Conservation (phyloP, 2,113 vertebrate species). For the Plotosus lineatus region DNA sequence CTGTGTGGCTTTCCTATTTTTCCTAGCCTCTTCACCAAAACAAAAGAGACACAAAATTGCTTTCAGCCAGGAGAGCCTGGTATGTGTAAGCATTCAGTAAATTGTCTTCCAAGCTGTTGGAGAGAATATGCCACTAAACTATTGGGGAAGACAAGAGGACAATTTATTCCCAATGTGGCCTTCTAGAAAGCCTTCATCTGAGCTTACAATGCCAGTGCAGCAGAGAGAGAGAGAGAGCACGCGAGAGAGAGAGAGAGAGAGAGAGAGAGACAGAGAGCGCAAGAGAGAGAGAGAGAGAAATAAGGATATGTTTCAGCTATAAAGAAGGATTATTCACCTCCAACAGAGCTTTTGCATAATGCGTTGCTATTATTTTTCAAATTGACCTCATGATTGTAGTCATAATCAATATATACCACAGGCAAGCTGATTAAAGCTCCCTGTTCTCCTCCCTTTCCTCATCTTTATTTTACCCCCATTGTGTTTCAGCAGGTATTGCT, state of each 20-base stretch:
- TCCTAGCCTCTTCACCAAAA: conserved; percentile 42
- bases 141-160: conserved; percentile 47
- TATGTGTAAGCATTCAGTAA: conserved; percentile 53
- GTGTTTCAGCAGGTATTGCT: conserved; percentile 55
- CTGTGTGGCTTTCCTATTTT: conserved; percentile 33
- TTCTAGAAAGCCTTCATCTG: conserved; percentile 46
- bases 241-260: conserved; percentile 15
- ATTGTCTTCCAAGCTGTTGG: conserved; percentile 47
- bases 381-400: conserved; percentile 87
- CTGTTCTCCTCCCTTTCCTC: conserved; percentile 40
- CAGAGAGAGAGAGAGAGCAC: not conserved
- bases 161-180: conserved; percentile 48
- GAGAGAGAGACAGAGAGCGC: not conserved
- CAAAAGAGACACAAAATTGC: conserved; percentile 54
- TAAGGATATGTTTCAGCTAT: not conserved
- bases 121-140: conserved; percentile 52
- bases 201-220: conserved; percentile 33
- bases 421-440: conserved; percentile 51
- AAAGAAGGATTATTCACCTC: conserved; percentile 73
- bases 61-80: conserved; percentile 48
- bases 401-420: conserved; percentile 83
- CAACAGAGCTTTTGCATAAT: conserved; percentile 84
- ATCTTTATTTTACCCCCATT: conserved; percentile 49
- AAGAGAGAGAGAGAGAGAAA: not conserved
- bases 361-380: conserved; percentile 86